Conservation (phyloP, 92 coral and sea anemone genomes). For the Actinostola sp. region DNA sequence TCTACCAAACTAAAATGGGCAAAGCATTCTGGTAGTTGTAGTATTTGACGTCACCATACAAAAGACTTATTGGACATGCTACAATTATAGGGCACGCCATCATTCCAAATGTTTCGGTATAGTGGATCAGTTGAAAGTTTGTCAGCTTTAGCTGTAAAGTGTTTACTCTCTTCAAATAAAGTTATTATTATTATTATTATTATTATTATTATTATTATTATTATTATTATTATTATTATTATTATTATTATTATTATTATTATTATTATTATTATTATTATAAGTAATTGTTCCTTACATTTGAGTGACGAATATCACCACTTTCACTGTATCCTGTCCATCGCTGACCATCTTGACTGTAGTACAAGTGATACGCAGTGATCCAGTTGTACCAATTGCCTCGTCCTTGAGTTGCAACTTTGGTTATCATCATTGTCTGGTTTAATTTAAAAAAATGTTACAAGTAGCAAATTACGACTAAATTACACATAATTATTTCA, state of each 20-base stretch:
- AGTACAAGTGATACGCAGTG: conserved; percentile 56
- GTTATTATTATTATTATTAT: background rate
- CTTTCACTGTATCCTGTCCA: conserved; percentile 68
- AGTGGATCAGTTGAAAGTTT: too few relatives aligned
- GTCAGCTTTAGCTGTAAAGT: too few relatives aligned
- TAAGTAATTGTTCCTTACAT: conserved; percentile 35
- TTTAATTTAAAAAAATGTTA: background rate
- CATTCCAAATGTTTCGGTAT: too few relatives aligned
- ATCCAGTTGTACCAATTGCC: conserved; percentile 65
- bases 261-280: background rate
- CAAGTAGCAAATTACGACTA: too few relatives aligned
- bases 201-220: too few relatives aligned
- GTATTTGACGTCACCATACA: too few relatives aligned
- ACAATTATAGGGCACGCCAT: too few relatives aligned
- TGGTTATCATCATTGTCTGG: conserved; percentile 3
- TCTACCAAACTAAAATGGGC: too few relatives aligned
- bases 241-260: background rate
- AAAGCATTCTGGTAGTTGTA: too few relatives aligned
- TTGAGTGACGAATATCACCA: conserved; percentile 43
- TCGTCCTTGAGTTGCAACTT: conserved; percentile 40
- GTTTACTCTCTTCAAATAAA: too few relatives aligned
- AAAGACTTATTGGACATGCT: too few relatives aligned
- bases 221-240: background rate
- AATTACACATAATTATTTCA: too few relatives aligned
- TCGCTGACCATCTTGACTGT: conserved; percentile 74